Evolutionary conservation across 1,140 invertebrate genomes (phyloP).

Genomic region (Drosophila truncata): DNA sequence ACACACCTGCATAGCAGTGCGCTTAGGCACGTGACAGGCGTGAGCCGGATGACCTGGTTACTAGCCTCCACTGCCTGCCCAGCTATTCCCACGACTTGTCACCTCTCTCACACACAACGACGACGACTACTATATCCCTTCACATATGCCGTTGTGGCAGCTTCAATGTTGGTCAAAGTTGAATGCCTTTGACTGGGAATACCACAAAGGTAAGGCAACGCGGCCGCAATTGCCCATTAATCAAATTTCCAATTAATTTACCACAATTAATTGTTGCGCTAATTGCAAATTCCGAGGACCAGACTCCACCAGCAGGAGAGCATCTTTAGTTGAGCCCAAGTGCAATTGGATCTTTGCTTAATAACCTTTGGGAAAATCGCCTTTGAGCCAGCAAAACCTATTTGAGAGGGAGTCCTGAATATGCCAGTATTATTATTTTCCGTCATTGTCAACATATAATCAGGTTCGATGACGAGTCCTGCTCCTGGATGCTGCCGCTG

Average conservation of each 20-base stretch:
- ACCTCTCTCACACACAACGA: slow-evolving; percentile 4
- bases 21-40: slow-evolving; percentile 75
- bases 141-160: slow-evolving; percentile 26
- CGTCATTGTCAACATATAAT: slow-evolving; percentile 74
- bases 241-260: slow-evolving; percentile 81
- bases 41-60: slow-evolving; percentile 29
- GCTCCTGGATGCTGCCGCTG: slow-evolving; percentile 5
- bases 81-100: slow-evolving; percentile 70
- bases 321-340: not conserved
- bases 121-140: slow-evolving; percentile 1
- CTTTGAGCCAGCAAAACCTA: slow-evolving; percentile 10
- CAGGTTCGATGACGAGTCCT: slow-evolving; percentile 65
- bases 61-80: slow-evolving; percentile 16
- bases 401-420: slow-evolving; percentile 8
- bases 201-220: slow-evolving; percentile 45
- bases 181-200: slow-evolving; percentile 57
- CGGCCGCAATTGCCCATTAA: slow-evolving; percentile 62
- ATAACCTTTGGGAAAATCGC: slow-evolving; percentile 14
- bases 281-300: slow-evolving; percentile 45
- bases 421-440: slow-evolving; percentile 66
- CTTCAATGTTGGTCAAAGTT: slow-evolving; percentile 65
- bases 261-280: slow-evolving; percentile 77
- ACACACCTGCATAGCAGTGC: slow-evolving; percentile 22
- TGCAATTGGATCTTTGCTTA: slow-evolving; percentile 19
- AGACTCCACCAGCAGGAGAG: not conserved